Evolutionary conservation across 2,888 invertebrate genomes (phyloP), one percentile per base, ranked within the genome.

Genomic region (Xylocampa areola): DNA sequence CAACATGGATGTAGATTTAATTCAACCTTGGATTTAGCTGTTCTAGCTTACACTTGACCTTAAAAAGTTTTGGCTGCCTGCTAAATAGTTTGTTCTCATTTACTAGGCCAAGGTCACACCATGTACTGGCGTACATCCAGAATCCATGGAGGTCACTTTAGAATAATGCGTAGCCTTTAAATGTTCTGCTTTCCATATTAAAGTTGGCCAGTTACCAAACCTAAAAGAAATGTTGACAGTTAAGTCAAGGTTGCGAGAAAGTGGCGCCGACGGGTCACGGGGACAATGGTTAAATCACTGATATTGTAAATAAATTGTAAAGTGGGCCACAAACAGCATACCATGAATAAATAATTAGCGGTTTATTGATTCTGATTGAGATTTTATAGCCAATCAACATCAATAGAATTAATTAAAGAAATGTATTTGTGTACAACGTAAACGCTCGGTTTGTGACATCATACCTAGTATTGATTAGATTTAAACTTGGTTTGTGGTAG

Each of bases 111-210:
- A 83, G 77, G 79, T 69, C 74, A 68, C 74, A 57, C 72, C 49
- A 65, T 68, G 50, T 73, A 57, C 74, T 84, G 84, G 80, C 83
- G 70, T 17, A 41, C 48, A 66, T 81, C 84, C 85, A 80, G 80
- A 37, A 68, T 72, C 68, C 62, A 61, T 61, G 59, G 63, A 80
- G 79, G 78, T 75, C 63, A 72, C 66, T 60, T 64, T 68, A 54
- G 37, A 63, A 35, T 67, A 72, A 68, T 64, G 67, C 65, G 59
- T 64, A 64, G 32, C 59, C 51, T 48, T 60, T 67, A 69, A 70
- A 65, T 68, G 51, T 45, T 60, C 50, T 47, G 60, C 39, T 67
- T 60, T 50, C 62, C 50, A 72, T 76, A 51, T 47, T 55, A 27
- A 68, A 76, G 43, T 79, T 85, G 82, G 84, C 80, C 50, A 21